These are phyloP conservation scores for Panulirus ornatus DNA, from an alignment of 1,140 invertebrate genomes.

Conservation along the genomic window DNA sequence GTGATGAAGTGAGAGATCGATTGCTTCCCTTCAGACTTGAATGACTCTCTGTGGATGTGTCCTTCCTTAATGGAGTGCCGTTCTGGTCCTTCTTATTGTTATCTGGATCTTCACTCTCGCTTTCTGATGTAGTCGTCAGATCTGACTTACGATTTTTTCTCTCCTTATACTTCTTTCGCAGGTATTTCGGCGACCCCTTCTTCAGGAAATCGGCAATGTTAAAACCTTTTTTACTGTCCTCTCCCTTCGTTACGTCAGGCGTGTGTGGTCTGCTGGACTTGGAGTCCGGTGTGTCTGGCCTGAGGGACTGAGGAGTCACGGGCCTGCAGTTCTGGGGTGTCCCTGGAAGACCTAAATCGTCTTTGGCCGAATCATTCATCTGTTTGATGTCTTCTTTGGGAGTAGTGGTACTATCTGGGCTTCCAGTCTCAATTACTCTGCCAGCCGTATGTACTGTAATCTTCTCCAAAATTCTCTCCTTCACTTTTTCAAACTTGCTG, in stretches of 20 bases:
- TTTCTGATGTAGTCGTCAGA: conserved; percentile 67
- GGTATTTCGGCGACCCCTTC: conserved; percentile 73
- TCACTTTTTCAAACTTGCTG: conserved; percentile 71
- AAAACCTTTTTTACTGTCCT: conserved; percentile 66
- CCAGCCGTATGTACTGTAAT: conserved; percentile 61
- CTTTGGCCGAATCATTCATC: not conserved
- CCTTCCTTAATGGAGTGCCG: conserved; percentile 22
- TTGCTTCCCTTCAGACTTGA: conserved; percentile 73
- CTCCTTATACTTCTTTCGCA: conserved; percentile 71
- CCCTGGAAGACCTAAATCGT: conserved; percentile 1
- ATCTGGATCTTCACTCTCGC: conserved; percentile 68
- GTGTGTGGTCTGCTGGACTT: conserved; percentile 62
- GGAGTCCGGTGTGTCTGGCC: conserved; percentile 56
- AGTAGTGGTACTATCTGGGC: conserved; percentile 3
- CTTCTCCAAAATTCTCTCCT: conserved; percentile 71
- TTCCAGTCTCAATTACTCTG: conserved; percentile 45
- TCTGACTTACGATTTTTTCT: conserved; percentile 67
- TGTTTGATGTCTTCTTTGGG: not conserved
- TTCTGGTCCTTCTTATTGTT: conserved; percentile 27
- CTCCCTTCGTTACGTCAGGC: conserved; percentile 58
- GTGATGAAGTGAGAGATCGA: conserved; percentile 54
- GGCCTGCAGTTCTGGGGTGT: conserved; percentile 31
- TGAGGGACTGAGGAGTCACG: conserved; percentile 37
- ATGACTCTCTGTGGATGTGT: conserved; percentile 34
- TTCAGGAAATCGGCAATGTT: conserved; percentile 71